phyloP scores from a whole-genome alignment of 2,797 vertebrate species.

The Labroides dimidiatus region DNA sequence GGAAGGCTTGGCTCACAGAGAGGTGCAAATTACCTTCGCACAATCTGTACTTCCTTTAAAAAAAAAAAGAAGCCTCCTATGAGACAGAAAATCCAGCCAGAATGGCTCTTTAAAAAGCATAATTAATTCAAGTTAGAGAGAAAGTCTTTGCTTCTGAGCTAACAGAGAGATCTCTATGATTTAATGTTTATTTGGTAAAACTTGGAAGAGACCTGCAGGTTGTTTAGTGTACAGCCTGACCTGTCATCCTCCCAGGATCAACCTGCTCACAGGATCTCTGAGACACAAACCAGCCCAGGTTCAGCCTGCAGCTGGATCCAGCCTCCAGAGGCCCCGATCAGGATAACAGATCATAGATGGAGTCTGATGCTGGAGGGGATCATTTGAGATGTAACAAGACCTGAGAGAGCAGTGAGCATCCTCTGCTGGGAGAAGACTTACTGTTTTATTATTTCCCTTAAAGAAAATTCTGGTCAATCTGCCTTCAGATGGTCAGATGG shows the following conservation, averaged over 20 bases:
- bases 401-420: too few relatives aligned
- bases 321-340: too few relatives aligned
- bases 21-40: slow-evolving; percentile 20
- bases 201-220: neutral
- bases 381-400: too few relatives aligned
- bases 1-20: slow-evolving; percentile 29
- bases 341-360: too few relatives aligned
- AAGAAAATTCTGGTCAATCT: neutral
- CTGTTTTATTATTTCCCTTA: slow-evolving; percentile 2
- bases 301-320: too few relatives aligned
- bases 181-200: neutral
- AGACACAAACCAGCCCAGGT: too few relatives aligned
- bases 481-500: too few relatives aligned
- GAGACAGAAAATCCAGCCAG: slow-evolving; percentile 15
- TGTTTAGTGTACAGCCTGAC: slow-evolving; percentile 8
- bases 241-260: slow-evolving; percentile 13
- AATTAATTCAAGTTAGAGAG: neutral
- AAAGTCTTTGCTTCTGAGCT: neutral
- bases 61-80: neutral
- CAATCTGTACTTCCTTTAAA: neutral
- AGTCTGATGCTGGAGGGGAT: too few relatives aligned
- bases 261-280: slow-evolving; percentile 10
- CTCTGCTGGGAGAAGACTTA: too few relatives aligned
- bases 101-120: neutral
- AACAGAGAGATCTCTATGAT: neutral